Percentiles rank a stretch among this genome's conserved stretches.
These are phyloP conservation scores for Ctenopoma multispine DNA, from an alignment of 2,797 vertebrate genomes.

Conservation along the genomic window DNA sequence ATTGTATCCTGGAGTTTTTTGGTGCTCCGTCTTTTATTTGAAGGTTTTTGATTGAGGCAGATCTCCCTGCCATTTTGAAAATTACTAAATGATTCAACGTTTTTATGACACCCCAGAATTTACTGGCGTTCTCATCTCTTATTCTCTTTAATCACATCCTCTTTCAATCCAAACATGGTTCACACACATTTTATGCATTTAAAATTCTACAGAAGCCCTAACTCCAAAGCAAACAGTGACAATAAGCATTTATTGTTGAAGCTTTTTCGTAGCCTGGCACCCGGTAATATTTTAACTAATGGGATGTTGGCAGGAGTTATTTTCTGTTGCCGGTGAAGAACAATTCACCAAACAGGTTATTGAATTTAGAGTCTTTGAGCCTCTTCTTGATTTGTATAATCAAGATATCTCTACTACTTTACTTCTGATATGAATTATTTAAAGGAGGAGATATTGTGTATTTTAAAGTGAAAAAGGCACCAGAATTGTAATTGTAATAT, in stretches of 20 bases:
- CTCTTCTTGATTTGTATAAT: conserved; percentile 41
- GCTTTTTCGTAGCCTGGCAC: conserved; percentile 54
- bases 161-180: conserved; percentile 69
- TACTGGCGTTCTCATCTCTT: conserved; percentile 67
- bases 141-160: conserved; percentile 78
- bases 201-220: conserved; percentile 55
- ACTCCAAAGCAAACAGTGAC: conserved; percentile 67
- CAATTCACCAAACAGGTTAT: conserved; percentile 47
- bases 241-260: conserved; percentile 66
- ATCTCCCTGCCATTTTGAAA: conserved; percentile 55
- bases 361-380: conserved; percentile 42
- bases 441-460: conserved; percentile 35
- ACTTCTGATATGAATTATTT: conserved; percentile 43
- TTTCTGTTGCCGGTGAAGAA: conserved; percentile 56
- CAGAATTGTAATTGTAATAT: conserved; percentile 16
- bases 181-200: conserved; percentile 57
- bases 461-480: conserved; percentile 27
- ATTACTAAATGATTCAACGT: conserved; percentile 78
- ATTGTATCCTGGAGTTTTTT: conserved; percentile 30
- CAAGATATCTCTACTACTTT: conserved; percentile 29
- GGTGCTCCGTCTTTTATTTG: conserved; percentile 39
- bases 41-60: conserved; percentile 59
- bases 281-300: conserved; percentile 63
- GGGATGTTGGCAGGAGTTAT: conserved; percentile 55
- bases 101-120: conserved; percentile 72